A percentile compares a stretch with the other conserved stretches of the same genome.
Conservation (phyloP, 2,888 invertebrate genomes). For the Therioaphis trifolii region DNA sequence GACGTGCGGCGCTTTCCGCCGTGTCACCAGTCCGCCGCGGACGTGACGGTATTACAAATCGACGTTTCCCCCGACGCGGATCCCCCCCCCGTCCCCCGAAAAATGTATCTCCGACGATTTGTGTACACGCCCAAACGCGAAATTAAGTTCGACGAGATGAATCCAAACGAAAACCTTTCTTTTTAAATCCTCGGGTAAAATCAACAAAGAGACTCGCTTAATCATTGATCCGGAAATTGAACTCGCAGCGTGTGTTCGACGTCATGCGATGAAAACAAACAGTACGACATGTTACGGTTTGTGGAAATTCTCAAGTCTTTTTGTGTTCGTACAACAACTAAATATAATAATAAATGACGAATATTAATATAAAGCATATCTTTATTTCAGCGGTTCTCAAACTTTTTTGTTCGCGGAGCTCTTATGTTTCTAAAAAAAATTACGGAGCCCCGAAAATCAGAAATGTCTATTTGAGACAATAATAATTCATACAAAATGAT, state of each 20-base stretch:
- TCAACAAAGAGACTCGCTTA: neutral
- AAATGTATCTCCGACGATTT: neutral
- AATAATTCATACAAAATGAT: no score
- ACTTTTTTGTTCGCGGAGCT: no score
- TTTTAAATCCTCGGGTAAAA: conserved; percentile 14
- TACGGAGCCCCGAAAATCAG: no score
- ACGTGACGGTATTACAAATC: conserved; percentile 1
- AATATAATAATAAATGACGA: no score
- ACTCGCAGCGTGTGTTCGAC: neutral
- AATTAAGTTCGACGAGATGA: neutral
- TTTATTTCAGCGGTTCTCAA: no score
- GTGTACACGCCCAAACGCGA: neutral
- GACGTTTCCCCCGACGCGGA: neutral
- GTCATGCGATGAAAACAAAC: conserved; percentile 6
- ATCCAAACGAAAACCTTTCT: neutral
- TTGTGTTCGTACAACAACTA: no score
- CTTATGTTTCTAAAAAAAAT: no score
- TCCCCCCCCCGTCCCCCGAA: neutral
- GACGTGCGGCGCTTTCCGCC: neutral
- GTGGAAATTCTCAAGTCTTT: no score
- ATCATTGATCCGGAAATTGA: conserved; percentile 24
- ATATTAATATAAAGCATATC: no score
- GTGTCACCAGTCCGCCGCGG: neutral
- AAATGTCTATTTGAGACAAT: no score
- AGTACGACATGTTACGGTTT: neutral